A percentile compares a stretch with the other conserved stretches of the same genome.
phyloP scores from a whole-genome alignment of 1,140 invertebrate genomes.

The Lepidostoma basale region DNA sequence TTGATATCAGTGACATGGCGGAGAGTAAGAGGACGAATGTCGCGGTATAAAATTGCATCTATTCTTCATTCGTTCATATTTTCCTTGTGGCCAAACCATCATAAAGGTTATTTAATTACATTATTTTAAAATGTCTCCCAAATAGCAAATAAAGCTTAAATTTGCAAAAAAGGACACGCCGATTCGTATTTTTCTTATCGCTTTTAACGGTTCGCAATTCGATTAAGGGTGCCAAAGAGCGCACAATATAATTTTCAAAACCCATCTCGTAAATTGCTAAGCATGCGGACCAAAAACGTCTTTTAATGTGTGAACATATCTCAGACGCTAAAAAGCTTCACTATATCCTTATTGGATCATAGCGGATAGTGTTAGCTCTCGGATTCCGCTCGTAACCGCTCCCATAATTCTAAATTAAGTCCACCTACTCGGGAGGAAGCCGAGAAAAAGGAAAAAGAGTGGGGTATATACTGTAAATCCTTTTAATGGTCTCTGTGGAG shows the following conservation, averaged over 20 bases:
- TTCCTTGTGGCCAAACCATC: too few species aligned
- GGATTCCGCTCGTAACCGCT: constrained; percentile 27
- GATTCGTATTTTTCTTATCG: too few species aligned
- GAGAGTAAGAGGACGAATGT: too few species aligned
- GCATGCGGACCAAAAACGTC: neutral
- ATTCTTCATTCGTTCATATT: too few species aligned
- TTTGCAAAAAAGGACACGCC: too few species aligned
- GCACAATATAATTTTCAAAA: neutral
- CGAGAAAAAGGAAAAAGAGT: constrained; percentile 35
- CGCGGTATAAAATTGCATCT: too few species aligned
- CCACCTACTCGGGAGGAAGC: constrained; percentile 30
- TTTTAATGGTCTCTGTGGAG: constrained; percentile 39
- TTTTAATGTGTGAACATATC: constrained; percentile 14
- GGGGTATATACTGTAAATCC: constrained; percentile 41
- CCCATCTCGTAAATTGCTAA: constrained; percentile 9
- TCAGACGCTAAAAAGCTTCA: constrained; percentile 17
- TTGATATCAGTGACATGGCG: too few species aligned
- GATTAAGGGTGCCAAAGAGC: neutral
- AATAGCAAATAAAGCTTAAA: too few species aligned
- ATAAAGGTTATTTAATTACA: too few species aligned
- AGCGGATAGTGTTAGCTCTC: constrained; percentile 33
- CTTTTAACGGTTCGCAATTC: too few species aligned
- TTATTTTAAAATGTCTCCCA: too few species aligned
- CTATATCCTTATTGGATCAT: constrained; percentile 21
- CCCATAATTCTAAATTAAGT: constrained; percentile 43